phyloP scores from a whole-genome alignment of 2,888 invertebrate genomes.

The Leucophora obtusa region DNA sequence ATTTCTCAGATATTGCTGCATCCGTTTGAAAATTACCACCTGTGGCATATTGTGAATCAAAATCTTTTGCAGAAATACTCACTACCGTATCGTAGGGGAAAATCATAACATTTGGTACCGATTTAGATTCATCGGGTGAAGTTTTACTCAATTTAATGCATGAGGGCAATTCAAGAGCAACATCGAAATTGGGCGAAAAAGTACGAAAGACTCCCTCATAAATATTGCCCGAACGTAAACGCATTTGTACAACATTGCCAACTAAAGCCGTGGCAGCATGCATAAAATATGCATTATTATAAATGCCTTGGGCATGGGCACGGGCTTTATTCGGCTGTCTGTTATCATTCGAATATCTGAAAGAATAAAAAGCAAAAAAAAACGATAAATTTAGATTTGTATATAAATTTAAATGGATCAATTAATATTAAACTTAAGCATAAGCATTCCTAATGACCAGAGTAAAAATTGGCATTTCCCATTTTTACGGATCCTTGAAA shows the following conservation, averaged over 20 bases:
- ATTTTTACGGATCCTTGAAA: too few species aligned
- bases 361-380: conserved; percentile 9
- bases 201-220: conserved; percentile 95
- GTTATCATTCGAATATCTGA: conserved; percentile 75
- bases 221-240: conserved; percentile 89
- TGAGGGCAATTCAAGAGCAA: conserved; percentile 92
- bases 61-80: conserved; percentile 88
- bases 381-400: background rate
- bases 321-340: conserved; percentile 77
- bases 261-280: conserved; percentile 92
- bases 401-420: background rate
- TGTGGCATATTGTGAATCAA: conserved; percentile 93
- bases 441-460: background rate
- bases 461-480: too few species aligned
- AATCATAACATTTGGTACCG: conserved; percentile 79
- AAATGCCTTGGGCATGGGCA: conserved; percentile 89
- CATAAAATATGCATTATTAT: conserved; percentile 93
- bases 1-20: conserved; percentile 89
- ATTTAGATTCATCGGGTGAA: conserved; percentile 73
- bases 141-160: conserved; percentile 79
- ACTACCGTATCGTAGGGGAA: conserved; percentile 92
- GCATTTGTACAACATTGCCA: conserved; percentile 89
- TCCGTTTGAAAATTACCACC: conserved; percentile 94
- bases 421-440: too few species aligned
- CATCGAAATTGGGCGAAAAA: conserved; percentile 92